Base-by-base conservation (phyloP, 2,113 vertebrate genomes). In the Myanophis thanlyinensis region DNA sequence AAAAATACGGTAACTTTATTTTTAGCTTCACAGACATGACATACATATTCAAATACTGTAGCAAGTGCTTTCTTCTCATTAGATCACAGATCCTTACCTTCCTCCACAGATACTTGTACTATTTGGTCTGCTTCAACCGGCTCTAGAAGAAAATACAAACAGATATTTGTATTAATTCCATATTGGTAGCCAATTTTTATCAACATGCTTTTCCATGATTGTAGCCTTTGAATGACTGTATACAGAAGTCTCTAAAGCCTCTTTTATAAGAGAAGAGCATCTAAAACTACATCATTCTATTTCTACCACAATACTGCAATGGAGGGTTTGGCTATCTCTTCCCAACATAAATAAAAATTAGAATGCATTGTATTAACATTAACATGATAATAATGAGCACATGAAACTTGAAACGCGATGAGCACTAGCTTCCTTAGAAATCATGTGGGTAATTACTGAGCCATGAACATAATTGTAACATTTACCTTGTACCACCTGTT, bases 401-500 rank as follows among this genome's bases (percentile, higher is more conserved):
- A 80, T 80, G 67, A 35, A 80, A 80, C 15, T 80, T 80, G n/a
- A 73, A 73, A 5, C 0, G 12, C 35, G n/a, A 73, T 73, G 67
- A 80, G n/a, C 73, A 44, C 35, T 8, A 44, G 35, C 18, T 80
- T 80, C 73, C 35, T 80, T 80, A 22, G 35, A 80, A 80, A 20
- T 44, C 35, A 44, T 80, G 35, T 3, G 3, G 35, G 18, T 80
- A 80, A 80, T 44, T 80, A 80, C 18, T 22, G 18, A 80, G 35
- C 73, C 73, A 44, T 22, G 35, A 80, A 44, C 20, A 10, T 40
- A 80, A 80, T n/a, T 15, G 90, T 40, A 90, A 35, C 40, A 20
- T 96, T 91, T 93, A 98, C 98, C 98, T 98, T 97, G 92, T n/a
- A 89, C 94, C 46, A 62, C 95, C 22, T 97, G 91, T 9, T 95